Percentiles rank a stretch among this genome's conserved stretches.
Evolutionary conservation across 2,888 invertebrate species (phyloP).

Genomic region (Trichogramma evanescens): DNA sequence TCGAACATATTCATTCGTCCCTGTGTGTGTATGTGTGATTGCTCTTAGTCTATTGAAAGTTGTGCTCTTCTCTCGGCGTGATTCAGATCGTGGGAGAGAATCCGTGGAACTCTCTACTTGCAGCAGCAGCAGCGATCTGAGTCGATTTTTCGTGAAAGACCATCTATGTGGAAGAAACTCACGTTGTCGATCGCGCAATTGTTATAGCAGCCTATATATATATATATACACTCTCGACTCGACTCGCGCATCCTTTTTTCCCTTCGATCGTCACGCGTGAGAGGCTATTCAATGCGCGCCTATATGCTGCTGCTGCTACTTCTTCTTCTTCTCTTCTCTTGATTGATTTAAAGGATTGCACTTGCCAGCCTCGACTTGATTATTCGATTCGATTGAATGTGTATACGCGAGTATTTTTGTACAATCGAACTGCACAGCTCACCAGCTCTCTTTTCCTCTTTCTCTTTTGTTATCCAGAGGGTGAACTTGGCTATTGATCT

Average conservation of each 20-base stretch:
- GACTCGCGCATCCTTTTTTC: too few relatives aligned
- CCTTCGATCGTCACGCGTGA: constrained; percentile 2
- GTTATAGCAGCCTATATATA: background rate
- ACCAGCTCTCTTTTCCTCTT: too few relatives aligned
- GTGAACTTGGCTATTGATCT: too few relatives aligned
- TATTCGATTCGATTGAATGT: background rate
- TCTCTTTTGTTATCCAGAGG: too few relatives aligned
- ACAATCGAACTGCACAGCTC: too few relatives aligned
- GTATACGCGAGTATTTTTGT: background rate
- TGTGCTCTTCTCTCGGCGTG: constrained; percentile 26
- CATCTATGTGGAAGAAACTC: constrained; percentile 8
- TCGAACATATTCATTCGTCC: background rate
- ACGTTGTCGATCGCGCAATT: constrained; percentile 11
- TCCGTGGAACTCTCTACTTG: constrained; percentile 21
- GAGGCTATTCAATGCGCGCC: constrained; percentile 1
- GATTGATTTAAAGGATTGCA: constrained; percentile 2
- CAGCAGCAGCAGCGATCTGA: too few relatives aligned
- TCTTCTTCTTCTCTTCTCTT: background rate
- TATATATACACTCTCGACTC: too few relatives aligned
- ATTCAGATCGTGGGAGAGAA: constrained; percentile 36
- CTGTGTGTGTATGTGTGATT: constrained; percentile 34
- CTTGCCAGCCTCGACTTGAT: background rate
- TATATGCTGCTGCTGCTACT: background rate
- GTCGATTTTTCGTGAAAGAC: too few relatives aligned
- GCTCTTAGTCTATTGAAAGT: constrained; percentile 34